Percentiles rank a stretch among this genome's conserved stretches.
Evolutionary conservation across 2,888 invertebrate genomes (phyloP).

Genomic region (Germaria angustata): DNA sequence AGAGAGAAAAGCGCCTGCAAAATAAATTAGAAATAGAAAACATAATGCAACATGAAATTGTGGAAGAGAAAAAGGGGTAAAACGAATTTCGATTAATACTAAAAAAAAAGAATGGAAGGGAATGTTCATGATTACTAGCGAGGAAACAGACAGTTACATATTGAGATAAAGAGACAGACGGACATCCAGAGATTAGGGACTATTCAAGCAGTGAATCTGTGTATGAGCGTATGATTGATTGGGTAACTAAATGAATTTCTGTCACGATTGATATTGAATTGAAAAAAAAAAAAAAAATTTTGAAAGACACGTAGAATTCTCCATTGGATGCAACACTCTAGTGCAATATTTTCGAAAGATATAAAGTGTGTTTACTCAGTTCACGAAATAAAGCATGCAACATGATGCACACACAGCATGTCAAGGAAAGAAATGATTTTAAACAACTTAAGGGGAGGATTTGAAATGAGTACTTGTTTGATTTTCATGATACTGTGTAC

Average conservation of each 20-base stretch:
- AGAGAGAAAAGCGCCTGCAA: constrained; percentile 90
- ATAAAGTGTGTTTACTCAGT: not conserved
- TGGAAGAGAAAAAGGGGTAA: constrained; percentile 10
- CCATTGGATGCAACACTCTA: not conserved
- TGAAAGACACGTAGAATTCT: not conserved
- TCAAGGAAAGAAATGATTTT: not conserved
- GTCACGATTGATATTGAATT: constrained; percentile 20
- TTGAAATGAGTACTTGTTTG: not conserved
- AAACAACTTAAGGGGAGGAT: not conserved
- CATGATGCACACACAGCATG: constrained; percentile 18
- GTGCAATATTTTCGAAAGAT: not conserved
- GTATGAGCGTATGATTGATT: constrained; percentile 15
- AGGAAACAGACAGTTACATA: not conserved
- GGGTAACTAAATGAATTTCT: constrained; percentile 10
- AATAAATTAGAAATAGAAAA: constrained; percentile 33
- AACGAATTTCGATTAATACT: constrained; percentile 7
- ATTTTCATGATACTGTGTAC: not conserved
- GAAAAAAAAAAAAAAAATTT: constrained; percentile 25
- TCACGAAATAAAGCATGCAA: constrained; percentile 21
- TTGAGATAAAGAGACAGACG: not conserved
- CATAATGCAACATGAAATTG: not conserved
- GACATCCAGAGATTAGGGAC: not conserved
- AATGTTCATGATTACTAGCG: constrained; percentile 23
- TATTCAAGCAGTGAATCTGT: not conserved
- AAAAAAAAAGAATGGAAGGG: not conserved